Percentiles rank a stretch among this genome's conserved stretches.
Conservation (phyloP, 2,797 vertebrate species). For the Morus bassanus region DNA sequence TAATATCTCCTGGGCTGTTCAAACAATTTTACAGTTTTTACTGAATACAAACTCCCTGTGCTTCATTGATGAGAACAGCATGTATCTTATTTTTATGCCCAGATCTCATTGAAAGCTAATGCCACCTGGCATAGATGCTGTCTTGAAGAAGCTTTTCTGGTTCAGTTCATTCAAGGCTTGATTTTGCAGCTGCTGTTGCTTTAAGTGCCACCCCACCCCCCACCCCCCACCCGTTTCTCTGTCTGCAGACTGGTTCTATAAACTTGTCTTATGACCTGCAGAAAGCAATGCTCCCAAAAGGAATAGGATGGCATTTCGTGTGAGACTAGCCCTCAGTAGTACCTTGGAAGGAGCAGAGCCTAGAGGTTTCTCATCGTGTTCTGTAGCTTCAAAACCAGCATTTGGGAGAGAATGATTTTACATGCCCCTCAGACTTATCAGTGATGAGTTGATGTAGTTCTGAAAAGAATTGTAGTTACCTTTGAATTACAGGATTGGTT, state of each 20-base stretch:
- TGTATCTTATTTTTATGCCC: not conserved
- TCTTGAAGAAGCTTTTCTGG: not conserved
- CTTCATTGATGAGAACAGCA: constrained; percentile 17
- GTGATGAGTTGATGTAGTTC: not conserved
- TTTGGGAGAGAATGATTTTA: not conserved
- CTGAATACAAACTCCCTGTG: not conserved
- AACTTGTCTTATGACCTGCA: not conserved
- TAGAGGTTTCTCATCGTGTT: not conserved
- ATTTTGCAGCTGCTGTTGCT: not conserved
- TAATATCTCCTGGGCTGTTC: not conserved
- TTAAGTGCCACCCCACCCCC: not conserved
- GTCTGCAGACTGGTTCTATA: not conserved
- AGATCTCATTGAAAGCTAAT: not conserved
- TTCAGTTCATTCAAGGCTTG: not conserved
- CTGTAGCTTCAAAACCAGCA: not conserved
- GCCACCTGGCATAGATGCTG: constrained; percentile 1
- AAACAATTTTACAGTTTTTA: not conserved
- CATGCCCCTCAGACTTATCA: not conserved
- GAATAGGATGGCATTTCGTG: not conserved
- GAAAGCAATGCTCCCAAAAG: not conserved
- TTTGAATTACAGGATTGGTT: not conserved
- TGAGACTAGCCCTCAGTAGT: not conserved
- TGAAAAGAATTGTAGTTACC: not conserved
- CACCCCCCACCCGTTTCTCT: not conserved
- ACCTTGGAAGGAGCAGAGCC: not conserved